Evolutionary conservation across 2,113 vertebrate genomes (phyloP).

Genomic region (Equus przewalskii): DNA sequence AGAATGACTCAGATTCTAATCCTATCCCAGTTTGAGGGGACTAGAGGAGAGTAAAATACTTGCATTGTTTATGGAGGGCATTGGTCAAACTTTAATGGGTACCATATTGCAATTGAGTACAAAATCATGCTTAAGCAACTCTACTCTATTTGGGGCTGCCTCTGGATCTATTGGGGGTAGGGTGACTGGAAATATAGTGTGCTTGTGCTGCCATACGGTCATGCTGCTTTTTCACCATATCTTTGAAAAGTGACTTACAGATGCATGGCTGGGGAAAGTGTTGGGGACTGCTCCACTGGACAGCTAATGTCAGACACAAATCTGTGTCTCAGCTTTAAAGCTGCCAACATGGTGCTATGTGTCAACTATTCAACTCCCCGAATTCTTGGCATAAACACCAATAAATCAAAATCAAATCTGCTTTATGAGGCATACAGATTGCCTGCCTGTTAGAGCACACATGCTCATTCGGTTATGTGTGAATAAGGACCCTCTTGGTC

Average conservation of each 20-base stretch:
- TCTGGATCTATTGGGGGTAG: not conserved
- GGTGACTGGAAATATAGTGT: not conserved
- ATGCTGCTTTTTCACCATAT: not conserved
- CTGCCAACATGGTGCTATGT: conserved; percentile 52
- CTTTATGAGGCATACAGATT: conserved; percentile 72
- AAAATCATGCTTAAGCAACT: not conserved
- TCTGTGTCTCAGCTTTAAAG: conserved; percentile 64
- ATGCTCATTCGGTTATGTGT: conserved; percentile 59
- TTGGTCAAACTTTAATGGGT: not conserved
- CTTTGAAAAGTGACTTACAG: conserved; percentile 57
- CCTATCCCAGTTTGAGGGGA: not conserved
- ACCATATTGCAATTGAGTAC: not conserved
- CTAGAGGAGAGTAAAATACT: not conserved
- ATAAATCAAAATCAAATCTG: conserved; percentile 80
- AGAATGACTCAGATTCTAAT: not conserved
- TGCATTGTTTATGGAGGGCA: not conserved
- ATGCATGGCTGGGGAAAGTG: not conserved
- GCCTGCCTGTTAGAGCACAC: conserved; percentile 56
- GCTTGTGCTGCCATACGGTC: not conserved
- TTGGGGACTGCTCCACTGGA: conserved; percentile 15
- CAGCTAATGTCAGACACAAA: conserved; percentile 64
- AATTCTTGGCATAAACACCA: conserved; percentile 69
- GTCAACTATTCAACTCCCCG: conserved; percentile 53
- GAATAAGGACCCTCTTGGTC: conserved; percentile 54
- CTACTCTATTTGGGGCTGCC: not conserved